These are phyloP conservation scores for Chanos chanos DNA, from an alignment of 2,797 vertebrate genomes.

Conservation along the genomic window DNA sequence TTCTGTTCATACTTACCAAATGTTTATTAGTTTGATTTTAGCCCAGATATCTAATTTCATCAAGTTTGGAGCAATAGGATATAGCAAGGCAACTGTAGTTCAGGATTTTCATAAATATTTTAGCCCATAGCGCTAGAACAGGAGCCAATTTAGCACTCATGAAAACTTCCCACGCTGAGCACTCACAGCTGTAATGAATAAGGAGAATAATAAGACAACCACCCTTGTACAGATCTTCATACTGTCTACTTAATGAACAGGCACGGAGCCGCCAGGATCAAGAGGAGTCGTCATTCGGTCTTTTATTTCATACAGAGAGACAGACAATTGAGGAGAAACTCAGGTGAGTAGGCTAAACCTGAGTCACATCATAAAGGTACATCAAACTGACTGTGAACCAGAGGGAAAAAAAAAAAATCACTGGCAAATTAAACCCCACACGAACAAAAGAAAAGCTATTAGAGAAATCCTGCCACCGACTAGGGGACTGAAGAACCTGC, in stretches of 20 bases:
- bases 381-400: background rate
- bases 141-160: too few relatives aligned
- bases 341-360: too few relatives aligned
- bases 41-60: too few relatives aligned
- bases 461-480: too few relatives aligned
- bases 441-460: slow-evolving; percentile 6
- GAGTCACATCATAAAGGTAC: slow-evolving; percentile 3
- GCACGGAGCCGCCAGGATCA: slow-evolving; percentile 2
- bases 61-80: too few relatives aligned
- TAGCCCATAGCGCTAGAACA: too few relatives aligned
- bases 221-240: background rate
- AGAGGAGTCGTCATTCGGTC: slow-evolving; percentile 13
- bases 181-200: background rate
- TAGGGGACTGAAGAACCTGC: too few relatives aligned
- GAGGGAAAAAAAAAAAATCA: slow-evolving; percentile 1
- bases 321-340: slow-evolving; percentile 4
- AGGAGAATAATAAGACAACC: background rate
- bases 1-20: too few relatives aligned
- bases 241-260: background rate
- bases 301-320: slow-evolving; percentile 38
- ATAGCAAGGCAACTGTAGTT: too few relatives aligned
- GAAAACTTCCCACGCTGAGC: too few relatives aligned
- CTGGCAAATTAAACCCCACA: slow-evolving; percentile 13
- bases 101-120: too few relatives aligned
- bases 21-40: too few relatives aligned